Evolutionary conservation across 1,140 invertebrate genomes (phyloP).

Genomic region (Sarcophaga bullata): DNA sequence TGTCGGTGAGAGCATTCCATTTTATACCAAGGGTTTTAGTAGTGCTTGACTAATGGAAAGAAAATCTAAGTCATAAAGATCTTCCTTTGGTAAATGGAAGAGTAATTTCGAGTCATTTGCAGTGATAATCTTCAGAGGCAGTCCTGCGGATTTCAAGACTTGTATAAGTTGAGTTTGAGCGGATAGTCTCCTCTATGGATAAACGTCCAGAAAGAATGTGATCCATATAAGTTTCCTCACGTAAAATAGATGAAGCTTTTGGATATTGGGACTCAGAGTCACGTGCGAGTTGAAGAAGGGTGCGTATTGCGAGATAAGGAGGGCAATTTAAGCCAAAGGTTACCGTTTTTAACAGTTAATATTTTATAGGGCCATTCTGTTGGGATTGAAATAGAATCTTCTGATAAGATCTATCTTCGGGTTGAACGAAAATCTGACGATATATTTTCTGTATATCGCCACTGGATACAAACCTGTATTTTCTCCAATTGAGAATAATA

Average conservation of each 20-base stretch:
- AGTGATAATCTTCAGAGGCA: slow-evolving; percentile 15
- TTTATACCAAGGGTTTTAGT: slow-evolving; percentile 9
- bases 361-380: background rate
- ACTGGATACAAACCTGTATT: background rate
- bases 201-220: too few species aligned
- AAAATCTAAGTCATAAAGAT: slow-evolving; percentile 22
- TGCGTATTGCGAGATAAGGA: background rate
- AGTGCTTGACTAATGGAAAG: background rate
- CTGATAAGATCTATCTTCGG: background rate
- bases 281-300: background rate
- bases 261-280: too few species aligned
- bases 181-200: background rate
- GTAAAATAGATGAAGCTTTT: too few species aligned
- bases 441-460: background rate
- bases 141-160: slow-evolving; percentile 15
- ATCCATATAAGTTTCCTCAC: too few species aligned
- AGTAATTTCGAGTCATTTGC: background rate
- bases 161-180: background rate
- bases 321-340: slow-evolving; percentile 6
- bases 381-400: background rate
- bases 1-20: slow-evolving; percentile 26
- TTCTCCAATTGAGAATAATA: slow-evolving; percentile 28
- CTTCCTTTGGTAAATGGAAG: background rate
- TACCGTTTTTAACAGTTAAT: background rate
- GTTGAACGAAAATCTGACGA: background rate